These are phyloP conservation scores for Toxotes chatareus DNA, from an alignment of 2,113 vertebrate genomes.

Conservation along the genomic window DNA sequence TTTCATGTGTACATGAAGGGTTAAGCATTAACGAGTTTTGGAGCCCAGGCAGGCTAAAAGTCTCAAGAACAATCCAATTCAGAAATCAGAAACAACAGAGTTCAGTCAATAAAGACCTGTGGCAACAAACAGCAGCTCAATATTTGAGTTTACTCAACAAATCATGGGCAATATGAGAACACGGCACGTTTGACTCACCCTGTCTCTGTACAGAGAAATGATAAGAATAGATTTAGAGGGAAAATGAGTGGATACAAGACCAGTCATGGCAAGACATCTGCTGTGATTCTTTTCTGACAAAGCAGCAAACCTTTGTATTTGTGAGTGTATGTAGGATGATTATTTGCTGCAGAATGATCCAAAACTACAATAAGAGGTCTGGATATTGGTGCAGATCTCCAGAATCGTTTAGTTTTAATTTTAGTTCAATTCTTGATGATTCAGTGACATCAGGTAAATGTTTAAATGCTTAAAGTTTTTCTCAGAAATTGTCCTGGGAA, in stretches of 20 bases:
- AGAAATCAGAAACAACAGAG: conserved; percentile 16
- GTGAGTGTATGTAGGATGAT: too few relatives aligned
- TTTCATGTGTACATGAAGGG: conserved; percentile 1
- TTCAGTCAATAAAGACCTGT: conserved; percentile 24
- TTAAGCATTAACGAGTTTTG: conserved; percentile 13
- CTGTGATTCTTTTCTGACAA: background rate
- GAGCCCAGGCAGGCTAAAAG: conserved; percentile 8
- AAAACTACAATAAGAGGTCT: background rate
- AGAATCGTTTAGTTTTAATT: background rate
- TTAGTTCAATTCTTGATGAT: background rate
- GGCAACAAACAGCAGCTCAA: conserved; percentile 27
- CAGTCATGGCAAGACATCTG: background rate
- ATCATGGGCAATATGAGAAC: conserved; percentile 4
- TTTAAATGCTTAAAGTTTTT: too few relatives aligned
- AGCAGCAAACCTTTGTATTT: background rate
- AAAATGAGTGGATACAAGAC: background rate
- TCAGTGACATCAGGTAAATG: background rate
- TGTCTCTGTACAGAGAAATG: background rate
- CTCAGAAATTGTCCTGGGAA: too few relatives aligned
- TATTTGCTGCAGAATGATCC: background rate
- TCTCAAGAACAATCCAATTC: conserved; percentile 5
- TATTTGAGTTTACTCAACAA: conserved; percentile 35
- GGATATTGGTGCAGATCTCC: background rate
- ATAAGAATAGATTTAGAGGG: background rate
- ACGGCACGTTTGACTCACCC: background rate